A percentile compares a stretch with the other conserved stretches of the same genome.
phyloP scores from a whole-genome alignment of 2,113 vertebrate species.

The Heterotilapia buettikoferi region DNA sequence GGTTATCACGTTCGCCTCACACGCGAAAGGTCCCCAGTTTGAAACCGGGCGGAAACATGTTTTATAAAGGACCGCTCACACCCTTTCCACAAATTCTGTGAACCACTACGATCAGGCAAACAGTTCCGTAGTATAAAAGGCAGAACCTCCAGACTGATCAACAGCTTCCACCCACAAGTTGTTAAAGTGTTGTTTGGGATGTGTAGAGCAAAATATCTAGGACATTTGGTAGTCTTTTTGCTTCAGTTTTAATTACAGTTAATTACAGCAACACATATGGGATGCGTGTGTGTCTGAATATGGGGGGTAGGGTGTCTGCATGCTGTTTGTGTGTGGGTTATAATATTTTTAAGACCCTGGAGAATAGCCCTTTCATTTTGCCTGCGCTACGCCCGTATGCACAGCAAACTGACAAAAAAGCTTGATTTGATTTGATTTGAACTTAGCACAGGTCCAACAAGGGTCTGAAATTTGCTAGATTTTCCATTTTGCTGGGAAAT shows the following conservation, averaged over 20 bases:
- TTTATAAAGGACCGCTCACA: accelerated
- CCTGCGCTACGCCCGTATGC: not conserved
- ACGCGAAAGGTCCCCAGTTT: constrained; percentile 92
- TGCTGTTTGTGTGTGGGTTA: not conserved
- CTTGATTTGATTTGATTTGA: not conserved
- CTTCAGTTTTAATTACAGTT: not conserved
- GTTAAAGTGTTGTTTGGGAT: not conserved
- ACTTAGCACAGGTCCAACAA: not conserved
- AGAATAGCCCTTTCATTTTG: not conserved
- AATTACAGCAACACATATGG: not conserved
- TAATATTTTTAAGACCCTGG: not conserved
- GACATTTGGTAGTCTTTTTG: not conserved
- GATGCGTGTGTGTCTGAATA: not conserved
- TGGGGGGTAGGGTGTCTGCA: not conserved
- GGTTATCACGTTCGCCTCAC: constrained; percentile 93
- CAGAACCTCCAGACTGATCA: not conserved
- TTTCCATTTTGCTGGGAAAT: not conserved
- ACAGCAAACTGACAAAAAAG: not conserved
- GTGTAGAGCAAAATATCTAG: not conserved
- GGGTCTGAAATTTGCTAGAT: not conserved
- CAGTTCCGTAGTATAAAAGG: not conserved
- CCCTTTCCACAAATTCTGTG: not conserved
- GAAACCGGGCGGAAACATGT: constrained; percentile 85
- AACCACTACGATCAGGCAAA: not conserved
- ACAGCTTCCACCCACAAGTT: not conserved